Evolutionary conservation across 2,113 vertebrate species (phyloP).

Genomic region (Pao palembangensis): DNA sequence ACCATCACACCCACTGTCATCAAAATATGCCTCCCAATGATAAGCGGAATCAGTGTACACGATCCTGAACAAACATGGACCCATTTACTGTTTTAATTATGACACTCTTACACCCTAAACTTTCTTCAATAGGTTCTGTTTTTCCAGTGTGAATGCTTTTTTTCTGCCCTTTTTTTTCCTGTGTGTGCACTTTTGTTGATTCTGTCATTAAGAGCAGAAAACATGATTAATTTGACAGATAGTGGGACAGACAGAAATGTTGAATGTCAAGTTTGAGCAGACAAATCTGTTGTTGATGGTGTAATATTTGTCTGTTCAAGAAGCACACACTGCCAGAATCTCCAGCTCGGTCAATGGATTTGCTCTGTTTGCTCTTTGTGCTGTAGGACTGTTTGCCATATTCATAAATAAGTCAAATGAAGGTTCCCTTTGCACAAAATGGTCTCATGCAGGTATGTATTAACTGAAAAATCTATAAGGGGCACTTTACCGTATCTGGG

Average conservation of each 20-base stretch:
- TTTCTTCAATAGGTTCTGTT: neutral
- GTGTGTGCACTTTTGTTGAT: no score
- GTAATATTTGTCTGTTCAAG: neutral
- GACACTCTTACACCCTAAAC: slow-evolving; percentile 3
- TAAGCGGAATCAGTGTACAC: neutral
- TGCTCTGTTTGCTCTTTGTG: no score
- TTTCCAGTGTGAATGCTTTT: no score
- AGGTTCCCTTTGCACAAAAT: neutral
- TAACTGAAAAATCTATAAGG: no score
- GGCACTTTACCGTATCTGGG: no score
- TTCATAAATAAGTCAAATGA: neutral
- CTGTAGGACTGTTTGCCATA: neutral
- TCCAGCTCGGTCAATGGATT: neutral
- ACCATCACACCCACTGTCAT: neutral
- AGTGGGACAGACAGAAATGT: no score
- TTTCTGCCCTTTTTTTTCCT: no score
- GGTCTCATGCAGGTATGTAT: neutral
- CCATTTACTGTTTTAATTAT: slow-evolving; percentile 5
- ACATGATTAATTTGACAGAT: no score
- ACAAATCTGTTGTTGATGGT: neutral
- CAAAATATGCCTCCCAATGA: slow-evolving; percentile 9
- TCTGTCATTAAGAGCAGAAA: no score
- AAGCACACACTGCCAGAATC: neutral
- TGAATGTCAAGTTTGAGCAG: neutral
- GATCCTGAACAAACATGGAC: slow-evolving; percentile 6